phyloP scores from a whole-genome alignment of 2,797 vertebrate genomes.

The Pangasius mekongensis region DNA sequence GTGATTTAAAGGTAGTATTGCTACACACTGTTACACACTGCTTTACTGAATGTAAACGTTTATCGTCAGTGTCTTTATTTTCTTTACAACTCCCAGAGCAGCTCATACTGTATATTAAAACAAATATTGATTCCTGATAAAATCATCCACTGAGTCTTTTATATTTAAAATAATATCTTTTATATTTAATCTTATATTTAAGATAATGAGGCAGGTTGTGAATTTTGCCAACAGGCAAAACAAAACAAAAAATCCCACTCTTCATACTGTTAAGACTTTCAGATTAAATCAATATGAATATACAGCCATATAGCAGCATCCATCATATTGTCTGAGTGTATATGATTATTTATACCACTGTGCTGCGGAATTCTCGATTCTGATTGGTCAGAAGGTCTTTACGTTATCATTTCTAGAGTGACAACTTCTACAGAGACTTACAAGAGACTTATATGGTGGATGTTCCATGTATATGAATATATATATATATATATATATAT shows the following conservation, averaged over 20 bases:
- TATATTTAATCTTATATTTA: no score
- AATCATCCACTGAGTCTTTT: background rate
- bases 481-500: no score
- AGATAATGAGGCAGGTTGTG: background rate
- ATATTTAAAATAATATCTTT: no score
- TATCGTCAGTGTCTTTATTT: background rate
- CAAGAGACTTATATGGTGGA: background rate
- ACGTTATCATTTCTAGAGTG: background rate
- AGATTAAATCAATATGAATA: background rate
- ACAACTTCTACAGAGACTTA: background rate
- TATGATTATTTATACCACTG: background rate
- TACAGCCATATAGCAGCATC: background rate
- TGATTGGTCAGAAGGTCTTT: background rate
- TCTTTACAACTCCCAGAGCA: background rate
- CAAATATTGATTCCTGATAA: background rate
- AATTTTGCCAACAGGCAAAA: background rate
- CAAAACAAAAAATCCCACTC: background rate
- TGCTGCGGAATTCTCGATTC: background rate
- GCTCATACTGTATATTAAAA: background rate
- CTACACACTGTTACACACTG: background rate
- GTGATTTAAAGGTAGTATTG: background rate
- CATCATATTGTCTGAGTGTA: background rate
- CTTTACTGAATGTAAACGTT: background rate
- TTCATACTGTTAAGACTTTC: background rate
- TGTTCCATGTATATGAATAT: no score